These are phyloP conservation scores for Perizoma affinitatum DNA, from an alignment of 2,888 invertebrate genomes.

Conservation along the genomic window DNA sequence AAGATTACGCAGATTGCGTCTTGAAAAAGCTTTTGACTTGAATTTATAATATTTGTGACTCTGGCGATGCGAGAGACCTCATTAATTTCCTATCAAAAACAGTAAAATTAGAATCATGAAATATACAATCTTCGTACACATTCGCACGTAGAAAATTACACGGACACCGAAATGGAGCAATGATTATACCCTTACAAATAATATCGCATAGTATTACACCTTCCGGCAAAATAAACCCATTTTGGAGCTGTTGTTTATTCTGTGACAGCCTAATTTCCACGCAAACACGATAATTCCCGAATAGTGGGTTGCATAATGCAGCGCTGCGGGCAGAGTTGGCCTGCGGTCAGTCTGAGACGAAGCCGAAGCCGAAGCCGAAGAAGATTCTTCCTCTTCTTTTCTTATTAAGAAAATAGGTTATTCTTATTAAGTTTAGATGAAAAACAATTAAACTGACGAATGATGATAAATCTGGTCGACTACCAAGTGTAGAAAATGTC, in stretches of 20 bases:
- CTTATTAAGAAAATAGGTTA: too few species aligned
- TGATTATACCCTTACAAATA: constrained; percentile 28
- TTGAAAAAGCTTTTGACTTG: neutral
- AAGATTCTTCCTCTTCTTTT: neutral
- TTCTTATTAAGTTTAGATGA: too few species aligned
- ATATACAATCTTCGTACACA: constrained; percentile 16
- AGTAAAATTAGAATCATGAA: constrained; percentile 9
- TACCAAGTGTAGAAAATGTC: too few species aligned
- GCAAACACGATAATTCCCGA: constrained; percentile 19
- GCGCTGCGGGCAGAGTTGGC: constrained; percentile 1
- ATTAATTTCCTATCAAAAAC: constrained; percentile 3
- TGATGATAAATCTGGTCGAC: too few species aligned
- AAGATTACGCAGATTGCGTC: constrained; percentile 32
- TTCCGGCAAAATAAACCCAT: constrained; percentile 28
- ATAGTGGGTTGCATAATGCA: constrained; percentile 28
- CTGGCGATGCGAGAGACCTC: neutral
- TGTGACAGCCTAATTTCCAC: constrained; percentile 22
- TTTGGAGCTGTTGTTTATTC: constrained; percentile 10
- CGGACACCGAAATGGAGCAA: constrained; percentile 13
- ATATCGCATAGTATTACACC: constrained; percentile 15
- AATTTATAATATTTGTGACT: neutral
- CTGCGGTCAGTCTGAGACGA: constrained; percentile 12
- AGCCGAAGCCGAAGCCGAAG: constrained; percentile 6
- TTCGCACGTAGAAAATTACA: constrained; percentile 27
- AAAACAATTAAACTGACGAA: too few species aligned